Percentiles rank a stretch among this genome's conserved stretches.
These are phyloP conservation scores for Notodonta ziczac DNA, from an alignment of 2,888 invertebrate species.

Conservation along the genomic window DNA sequence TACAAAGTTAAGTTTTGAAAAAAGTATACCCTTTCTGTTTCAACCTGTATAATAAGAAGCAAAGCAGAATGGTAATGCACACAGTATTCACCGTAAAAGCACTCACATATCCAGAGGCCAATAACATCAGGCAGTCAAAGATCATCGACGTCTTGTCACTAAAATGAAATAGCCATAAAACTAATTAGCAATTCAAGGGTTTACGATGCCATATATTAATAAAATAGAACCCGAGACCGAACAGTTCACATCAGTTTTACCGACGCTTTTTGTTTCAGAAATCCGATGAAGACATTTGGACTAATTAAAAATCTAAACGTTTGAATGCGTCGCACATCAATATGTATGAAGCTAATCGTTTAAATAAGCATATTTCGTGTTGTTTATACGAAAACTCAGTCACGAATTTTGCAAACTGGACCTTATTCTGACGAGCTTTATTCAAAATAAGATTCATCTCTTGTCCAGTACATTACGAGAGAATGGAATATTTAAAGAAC, in stretches of 20 bases:
- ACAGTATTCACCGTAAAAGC: neutral
- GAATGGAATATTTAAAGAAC: constrained; percentile 33
- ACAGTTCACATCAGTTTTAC: constrained; percentile 57
- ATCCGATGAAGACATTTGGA: constrained; percentile 66
- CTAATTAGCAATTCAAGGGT: constrained; percentile 78
- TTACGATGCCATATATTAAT: constrained; percentile 76
- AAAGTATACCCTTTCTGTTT: no score
- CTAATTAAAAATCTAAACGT: constrained; percentile 62
- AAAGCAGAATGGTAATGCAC: neutral
- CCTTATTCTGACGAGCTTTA: constrained; percentile 20
- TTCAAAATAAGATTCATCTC: constrained; percentile 23
- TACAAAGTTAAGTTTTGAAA: no score
- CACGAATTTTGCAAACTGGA: constrained; percentile 1
- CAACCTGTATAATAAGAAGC: no score
- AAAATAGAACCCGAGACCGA: constrained; percentile 56
- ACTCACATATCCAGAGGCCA: constrained; percentile 3
- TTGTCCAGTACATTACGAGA: constrained; percentile 13
- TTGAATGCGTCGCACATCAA: constrained; percentile 58
- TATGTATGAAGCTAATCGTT: constrained; percentile 48
- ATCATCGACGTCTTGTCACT: constrained; percentile 52
- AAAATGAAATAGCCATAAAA: constrained; percentile 71
- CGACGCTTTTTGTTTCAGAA: constrained; percentile 62
- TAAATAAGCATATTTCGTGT: neutral
- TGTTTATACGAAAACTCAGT: neutral
- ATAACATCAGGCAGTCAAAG: constrained; percentile 28